Evolutionary conservation across 2,888 invertebrate genomes (phyloP).

Genomic region (Acrobeloides nanus): DNA sequence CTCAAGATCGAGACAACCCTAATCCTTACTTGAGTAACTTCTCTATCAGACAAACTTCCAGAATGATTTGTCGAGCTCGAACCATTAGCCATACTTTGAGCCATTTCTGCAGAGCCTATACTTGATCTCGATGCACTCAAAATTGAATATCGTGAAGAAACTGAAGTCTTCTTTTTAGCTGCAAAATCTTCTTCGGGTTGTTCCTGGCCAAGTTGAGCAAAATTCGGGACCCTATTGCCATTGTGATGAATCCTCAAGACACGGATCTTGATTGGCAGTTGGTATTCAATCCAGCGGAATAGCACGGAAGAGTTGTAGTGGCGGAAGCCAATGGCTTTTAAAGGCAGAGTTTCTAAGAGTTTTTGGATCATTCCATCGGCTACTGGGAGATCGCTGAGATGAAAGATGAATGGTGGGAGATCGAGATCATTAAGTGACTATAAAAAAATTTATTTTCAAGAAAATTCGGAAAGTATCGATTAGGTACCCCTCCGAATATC

Average conservation of each 20-base stretch:
- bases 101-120: conserved; percentile 17
- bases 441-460: too few relatives aligned
- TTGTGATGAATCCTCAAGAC: conserved; percentile 26
- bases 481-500: too few relatives aligned
- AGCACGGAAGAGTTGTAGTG: conserved; percentile 30
- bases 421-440: conserved; percentile 23
- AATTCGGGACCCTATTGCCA: conserved; percentile 25
- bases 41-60: too few relatives aligned
- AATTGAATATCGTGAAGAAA: conserved; percentile 14
- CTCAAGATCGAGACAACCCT: too few relatives aligned
- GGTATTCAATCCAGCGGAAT: conserved; percentile 25
- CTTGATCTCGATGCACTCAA: conserved; percentile 15
- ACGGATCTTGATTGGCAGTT: conserved; percentile 23
- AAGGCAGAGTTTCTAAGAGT: conserved; percentile 19
- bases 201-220: conserved; percentile 21
- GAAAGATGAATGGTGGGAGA: conserved; percentile 29
- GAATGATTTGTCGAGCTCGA: too few relatives aligned
- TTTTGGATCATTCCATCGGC: conserved; percentile 23
- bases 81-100: too few relatives aligned
- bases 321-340: conserved; percentile 26
- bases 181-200: background rate
- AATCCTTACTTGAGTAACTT: too few relatives aligned
- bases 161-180: conserved; percentile 20
- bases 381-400: conserved; percentile 17
- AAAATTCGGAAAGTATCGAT: too few relatives aligned